Base-by-base conservation (phyloP, 2,888 invertebrate species). In the Acanthoscelides obtectus region DNA sequence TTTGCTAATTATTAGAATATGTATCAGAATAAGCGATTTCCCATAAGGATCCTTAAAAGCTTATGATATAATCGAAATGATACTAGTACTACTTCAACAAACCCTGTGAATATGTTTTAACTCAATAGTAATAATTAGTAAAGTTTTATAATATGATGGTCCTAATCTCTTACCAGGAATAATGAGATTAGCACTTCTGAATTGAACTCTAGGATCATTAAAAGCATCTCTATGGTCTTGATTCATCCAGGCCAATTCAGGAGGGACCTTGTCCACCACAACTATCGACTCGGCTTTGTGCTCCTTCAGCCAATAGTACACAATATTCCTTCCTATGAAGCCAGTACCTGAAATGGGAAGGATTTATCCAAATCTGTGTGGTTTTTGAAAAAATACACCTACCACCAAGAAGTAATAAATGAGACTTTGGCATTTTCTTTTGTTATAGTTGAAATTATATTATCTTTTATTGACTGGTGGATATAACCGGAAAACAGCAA, bases 221-320 rank as follows among this genome's bases (percentile, higher is more conserved):
- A 96, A 96, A 67, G 89, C 87, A 79, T 90, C 89, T 77, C 89
- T 88, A 81, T 96, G 96, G 73, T 86, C 86, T 0, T 89, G 86
- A 85, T 94, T 96, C 63, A 97, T 87, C 93, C 96, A 97, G 1
- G 96, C 97, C 80, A 95, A 92, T 85, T 95, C 94, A 0, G 97
- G 97, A 69, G 96, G 96, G 27, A 96, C 96, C 87, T 97, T 97
- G 86, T 97, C 97, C 72, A 95, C 94, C 68, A 96, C 91, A 77
- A 94, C 90, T 75, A 97, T 88, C 79, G 88, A 89, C 80, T 91
- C 91, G 75, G 91, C 93, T 80, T 95, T 86, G 80, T 94, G 90
- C 85, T 95, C 92, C 75, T 89, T 88, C 77, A 97, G 87, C 82
- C 97, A 88, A 86, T 93, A 93, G 74, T 92, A 89, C 74, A 96